Conservation (phyloP, 2,797 vertebrate genomes). For the Anas acuta region DNA sequence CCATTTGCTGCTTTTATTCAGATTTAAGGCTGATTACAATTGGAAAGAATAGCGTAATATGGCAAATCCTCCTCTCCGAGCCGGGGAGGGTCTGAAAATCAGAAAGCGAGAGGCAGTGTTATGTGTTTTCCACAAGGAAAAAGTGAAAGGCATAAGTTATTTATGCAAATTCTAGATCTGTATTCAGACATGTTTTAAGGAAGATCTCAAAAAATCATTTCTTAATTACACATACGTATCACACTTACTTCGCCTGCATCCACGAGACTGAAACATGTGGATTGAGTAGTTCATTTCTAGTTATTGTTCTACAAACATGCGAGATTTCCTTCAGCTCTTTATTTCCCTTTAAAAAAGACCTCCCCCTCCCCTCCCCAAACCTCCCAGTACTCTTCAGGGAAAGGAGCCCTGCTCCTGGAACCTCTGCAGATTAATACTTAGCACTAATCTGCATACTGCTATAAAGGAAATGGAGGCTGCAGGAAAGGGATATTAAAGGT, state of each 20-base stretch:
- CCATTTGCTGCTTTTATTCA: conserved; percentile 64
- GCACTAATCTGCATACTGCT: conserved; percentile 64
- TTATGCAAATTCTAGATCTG: conserved; percentile 78
- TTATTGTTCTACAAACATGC: conserved; percentile 35
- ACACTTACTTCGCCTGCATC: conserved; percentile 52
- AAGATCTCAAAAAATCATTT: conserved; percentile 75
- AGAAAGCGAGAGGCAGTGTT: conserved; percentile 41
- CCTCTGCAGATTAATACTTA: conserved; percentile 61
- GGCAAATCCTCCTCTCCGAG: conserved; percentile 62
- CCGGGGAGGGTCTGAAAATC: conserved; percentile 38
- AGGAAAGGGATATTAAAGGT: conserved; percentile 55
- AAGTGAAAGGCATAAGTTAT: conserved; percentile 69
- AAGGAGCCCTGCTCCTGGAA: conserved; percentile 12
- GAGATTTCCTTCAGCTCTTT: conserved; percentile 4
- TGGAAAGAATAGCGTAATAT: conserved; percentile 67
- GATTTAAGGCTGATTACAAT: conserved; percentile 66
- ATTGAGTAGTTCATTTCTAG: background rate
- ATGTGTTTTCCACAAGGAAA: conserved; percentile 55
- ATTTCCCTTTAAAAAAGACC: background rate
- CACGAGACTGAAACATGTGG: background rate
- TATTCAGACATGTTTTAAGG: conserved; percentile 71
- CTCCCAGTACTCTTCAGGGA: background rate
- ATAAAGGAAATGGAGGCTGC: conserved; percentile 60
- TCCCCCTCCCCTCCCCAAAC: conserved; percentile 17
- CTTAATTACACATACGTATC: conserved; percentile 77